A percentile compares a stretch with the other conserved stretches of the same genome.
Conservation (phyloP, 64 coral and sea anemone genomes). For the Platygyra sinensis region DNA sequence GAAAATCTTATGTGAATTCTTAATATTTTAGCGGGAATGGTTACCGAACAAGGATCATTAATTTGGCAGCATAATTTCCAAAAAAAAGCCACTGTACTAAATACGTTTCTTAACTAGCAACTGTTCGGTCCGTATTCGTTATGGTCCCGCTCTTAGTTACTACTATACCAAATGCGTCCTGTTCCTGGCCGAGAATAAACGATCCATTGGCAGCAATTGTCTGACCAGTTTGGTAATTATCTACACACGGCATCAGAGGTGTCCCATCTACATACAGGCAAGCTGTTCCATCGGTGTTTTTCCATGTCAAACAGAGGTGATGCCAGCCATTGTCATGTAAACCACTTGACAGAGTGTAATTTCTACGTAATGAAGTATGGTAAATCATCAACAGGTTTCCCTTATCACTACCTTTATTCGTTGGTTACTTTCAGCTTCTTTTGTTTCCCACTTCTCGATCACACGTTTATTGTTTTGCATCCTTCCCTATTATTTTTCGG, state of each 20-base stretch:
- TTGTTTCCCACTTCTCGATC: too few species aligned
- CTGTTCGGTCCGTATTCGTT: too few species aligned
- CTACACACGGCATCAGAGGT: background rate
- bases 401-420: background rate
- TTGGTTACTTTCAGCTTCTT: too few species aligned
- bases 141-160: too few species aligned
- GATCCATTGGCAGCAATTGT: background rate
- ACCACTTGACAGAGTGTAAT: background rate
- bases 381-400: background rate
- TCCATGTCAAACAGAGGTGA: background rate
- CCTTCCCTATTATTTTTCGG: too few species aligned
- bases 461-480: too few species aligned
- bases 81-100: too few species aligned
- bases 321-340: background rate
- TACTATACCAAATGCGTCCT: background rate
- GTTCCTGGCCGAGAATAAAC: slow-evolving; percentile 1
- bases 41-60: too few species aligned
- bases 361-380: background rate
- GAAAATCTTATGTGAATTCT: too few species aligned
- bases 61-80: too few species aligned
- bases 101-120: too few species aligned
- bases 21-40: too few species aligned
- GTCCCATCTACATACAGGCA: background rate
- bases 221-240: background rate
- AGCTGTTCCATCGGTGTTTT: background rate